Conservation (phyloP, 2,797 vertebrate genomes). For the Alauda arvensis region DNA sequence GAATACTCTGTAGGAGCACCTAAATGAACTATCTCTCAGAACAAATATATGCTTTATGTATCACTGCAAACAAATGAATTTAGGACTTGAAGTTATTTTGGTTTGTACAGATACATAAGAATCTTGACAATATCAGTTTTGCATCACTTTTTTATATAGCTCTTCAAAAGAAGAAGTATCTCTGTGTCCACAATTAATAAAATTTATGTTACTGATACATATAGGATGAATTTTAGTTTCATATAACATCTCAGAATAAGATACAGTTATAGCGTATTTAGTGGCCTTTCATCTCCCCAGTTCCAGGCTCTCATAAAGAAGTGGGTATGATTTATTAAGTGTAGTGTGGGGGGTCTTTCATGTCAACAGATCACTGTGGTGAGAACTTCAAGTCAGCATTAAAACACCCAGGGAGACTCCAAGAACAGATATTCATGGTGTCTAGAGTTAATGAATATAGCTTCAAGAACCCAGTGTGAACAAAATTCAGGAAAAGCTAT, state of each 20-base stretch:
- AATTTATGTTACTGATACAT: background rate
- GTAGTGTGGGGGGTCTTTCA: background rate
- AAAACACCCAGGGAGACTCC: background rate
- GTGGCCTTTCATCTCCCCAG: background rate
- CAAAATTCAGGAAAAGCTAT: background rate
- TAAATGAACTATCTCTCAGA: background rate
- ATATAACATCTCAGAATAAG: background rate
- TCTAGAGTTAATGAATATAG: background rate
- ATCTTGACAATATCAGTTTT: background rate
- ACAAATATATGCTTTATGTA: background rate
- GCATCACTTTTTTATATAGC: background rate
- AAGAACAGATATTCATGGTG: background rate
- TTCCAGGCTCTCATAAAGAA: background rate
- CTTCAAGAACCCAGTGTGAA: background rate
- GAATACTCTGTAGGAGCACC: background rate
- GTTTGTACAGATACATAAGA: background rate
- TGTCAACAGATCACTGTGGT: background rate
- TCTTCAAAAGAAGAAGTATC: background rate
- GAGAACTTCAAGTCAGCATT: slow-evolving; percentile 3
- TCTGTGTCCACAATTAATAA: background rate
- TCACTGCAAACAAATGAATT: background rate
- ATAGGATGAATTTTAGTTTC: background rate
- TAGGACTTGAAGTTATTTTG: background rate
- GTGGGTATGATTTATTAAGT: background rate
- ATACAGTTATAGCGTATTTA: background rate